phyloP scores from a whole-genome alignment of 2,888 invertebrate genomes.

The Agrypnus murinus region DNA sequence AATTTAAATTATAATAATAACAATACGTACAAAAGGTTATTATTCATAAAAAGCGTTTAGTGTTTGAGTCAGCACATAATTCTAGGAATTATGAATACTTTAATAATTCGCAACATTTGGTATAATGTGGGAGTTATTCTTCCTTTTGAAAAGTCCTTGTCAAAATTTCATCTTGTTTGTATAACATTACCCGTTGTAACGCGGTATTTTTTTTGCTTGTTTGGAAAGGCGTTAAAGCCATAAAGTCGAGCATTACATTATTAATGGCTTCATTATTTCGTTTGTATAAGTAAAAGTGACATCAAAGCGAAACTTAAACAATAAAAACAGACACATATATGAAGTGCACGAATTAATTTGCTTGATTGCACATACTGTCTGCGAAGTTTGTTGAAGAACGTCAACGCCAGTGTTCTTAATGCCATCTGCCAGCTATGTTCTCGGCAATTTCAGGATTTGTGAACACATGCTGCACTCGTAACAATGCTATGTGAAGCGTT shows the following conservation, averaged over 20 bases:
- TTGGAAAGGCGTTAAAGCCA: neutral
- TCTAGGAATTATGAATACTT: slow-evolving; percentile 22
- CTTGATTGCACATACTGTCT: slow-evolving; percentile 61
- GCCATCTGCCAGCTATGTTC: slow-evolving; percentile 60
- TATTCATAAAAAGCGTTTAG: slow-evolving; percentile 1
- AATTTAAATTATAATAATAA: slow-evolving; percentile 7
- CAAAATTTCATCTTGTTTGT: neutral
- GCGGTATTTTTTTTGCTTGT: too few species aligned
- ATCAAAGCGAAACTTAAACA: slow-evolving; percentile 13
- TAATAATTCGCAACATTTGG: slow-evolving; percentile 8
- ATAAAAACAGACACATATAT: slow-evolving; percentile 37
- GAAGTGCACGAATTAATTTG: slow-evolving; percentile 55
- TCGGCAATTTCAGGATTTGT: slow-evolving; percentile 58
- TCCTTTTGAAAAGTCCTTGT: neutral
- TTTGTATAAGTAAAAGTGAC: slow-evolving; percentile 10
- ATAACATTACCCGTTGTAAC: neutral
- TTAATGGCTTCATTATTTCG: slow-evolving; percentile 12
- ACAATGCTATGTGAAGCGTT: slow-evolving; percentile 47
- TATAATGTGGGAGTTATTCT: neutral
- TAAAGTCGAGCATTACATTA: neutral
- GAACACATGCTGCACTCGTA: slow-evolving; percentile 48
- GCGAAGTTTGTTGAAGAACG: slow-evolving; percentile 60
- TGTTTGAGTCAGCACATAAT: slow-evolving; percentile 32
- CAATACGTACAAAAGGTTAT: slow-evolving; percentile 10
- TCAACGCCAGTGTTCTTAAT: slow-evolving; percentile 63